These are phyloP conservation scores for Strigamia transsilvanica DNA, from an alignment of 2,888 invertebrate genomes.

Conservation along the genomic window DNA sequence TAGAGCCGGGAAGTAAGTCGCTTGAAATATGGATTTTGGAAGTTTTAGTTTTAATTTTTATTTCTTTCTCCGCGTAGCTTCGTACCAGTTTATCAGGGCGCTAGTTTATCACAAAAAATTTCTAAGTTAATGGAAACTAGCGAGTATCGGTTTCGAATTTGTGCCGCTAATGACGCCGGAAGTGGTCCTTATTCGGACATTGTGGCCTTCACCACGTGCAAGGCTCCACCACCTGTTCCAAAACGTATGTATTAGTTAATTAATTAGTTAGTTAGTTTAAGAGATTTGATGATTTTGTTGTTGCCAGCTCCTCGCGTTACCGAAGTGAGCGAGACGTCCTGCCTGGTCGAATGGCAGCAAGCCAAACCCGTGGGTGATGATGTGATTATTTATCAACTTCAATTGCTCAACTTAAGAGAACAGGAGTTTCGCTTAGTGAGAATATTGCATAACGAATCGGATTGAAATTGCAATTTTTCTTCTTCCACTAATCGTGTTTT, in stretches of 20 bases:
- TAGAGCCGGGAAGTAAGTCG: conserved; percentile 62
- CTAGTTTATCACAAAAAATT: conserved; percentile 80
- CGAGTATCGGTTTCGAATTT: conserved; percentile 83
- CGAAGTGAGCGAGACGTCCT: conserved; percentile 69
- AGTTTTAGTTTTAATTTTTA: neutral
- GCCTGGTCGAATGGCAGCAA: conserved; percentile 74
- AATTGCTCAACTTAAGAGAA: conserved; percentile 70
- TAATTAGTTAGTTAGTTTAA: conserved; percentile 12
- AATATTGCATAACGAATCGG: conserved; percentile 51
- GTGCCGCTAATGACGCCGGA: conserved; percentile 85
- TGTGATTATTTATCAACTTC: conserved; percentile 78
- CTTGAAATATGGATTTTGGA: neutral
- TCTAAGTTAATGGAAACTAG: conserved; percentile 84
- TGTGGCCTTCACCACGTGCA: conserved; percentile 75
- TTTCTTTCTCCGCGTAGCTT: conserved; percentile 61
- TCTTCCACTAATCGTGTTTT: neutral
- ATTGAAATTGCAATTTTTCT: neutral
- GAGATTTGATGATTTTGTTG: conserved; percentile 32
- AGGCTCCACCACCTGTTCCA: conserved; percentile 82
- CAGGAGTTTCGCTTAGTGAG: conserved; percentile 73
- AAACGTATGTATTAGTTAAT: conserved; percentile 67
- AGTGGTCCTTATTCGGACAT: conserved; percentile 80
- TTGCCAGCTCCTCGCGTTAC: conserved; percentile 70
- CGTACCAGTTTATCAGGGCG: conserved; percentile 75
- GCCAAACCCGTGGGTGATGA: conserved; percentile 70